Percentiles rank a stretch among this genome's conserved stretches.
These are phyloP conservation scores for Solenopsis invicta DNA, from an alignment of 1,140 invertebrate species.

Conservation along the genomic window DNA sequence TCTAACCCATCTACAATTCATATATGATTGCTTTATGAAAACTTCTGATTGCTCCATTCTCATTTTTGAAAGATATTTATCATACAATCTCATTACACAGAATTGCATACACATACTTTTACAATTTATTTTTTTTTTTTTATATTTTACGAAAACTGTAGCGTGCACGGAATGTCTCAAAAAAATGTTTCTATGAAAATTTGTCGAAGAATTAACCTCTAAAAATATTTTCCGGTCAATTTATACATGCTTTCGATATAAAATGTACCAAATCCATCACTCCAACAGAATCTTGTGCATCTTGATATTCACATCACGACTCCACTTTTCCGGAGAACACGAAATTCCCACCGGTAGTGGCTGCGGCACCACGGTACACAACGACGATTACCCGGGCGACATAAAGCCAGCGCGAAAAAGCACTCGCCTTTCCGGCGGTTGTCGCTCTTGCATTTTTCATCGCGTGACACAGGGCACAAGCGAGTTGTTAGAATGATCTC, in stretches of 20 bases:
- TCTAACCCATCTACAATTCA: no score
- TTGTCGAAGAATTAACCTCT: neutral
- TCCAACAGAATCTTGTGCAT: neutral
- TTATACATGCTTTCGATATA: neutral
- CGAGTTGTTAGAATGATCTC: slow-evolving; percentile 42
- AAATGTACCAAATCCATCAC: slow-evolving; percentile 12
- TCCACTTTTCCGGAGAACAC: slow-evolving; percentile 21
- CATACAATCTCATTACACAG: neutral
- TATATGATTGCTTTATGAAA: no score
- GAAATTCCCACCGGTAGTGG: neutral
- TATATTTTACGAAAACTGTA: neutral
- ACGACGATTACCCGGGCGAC: slow-evolving; percentile 41
- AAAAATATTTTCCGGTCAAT: neutral
- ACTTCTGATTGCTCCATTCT: no score
- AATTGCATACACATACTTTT: neutral
- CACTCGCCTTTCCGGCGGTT: slow-evolving; percentile 16
- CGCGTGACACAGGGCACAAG: neutral
- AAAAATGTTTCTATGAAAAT: slow-evolving; percentile 11
- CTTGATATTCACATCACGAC: neutral
- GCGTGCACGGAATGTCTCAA: neutral
- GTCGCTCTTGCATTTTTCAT: slow-evolving; percentile 57
- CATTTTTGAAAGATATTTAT: neutral
- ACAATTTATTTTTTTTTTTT: neutral
- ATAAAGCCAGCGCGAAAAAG: slow-evolving; percentile 35
- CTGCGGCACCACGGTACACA: neutral